phyloP scores from a whole-genome alignment of 2,113 vertebrate species.

The Gymnorhina tibicen region DNA sequence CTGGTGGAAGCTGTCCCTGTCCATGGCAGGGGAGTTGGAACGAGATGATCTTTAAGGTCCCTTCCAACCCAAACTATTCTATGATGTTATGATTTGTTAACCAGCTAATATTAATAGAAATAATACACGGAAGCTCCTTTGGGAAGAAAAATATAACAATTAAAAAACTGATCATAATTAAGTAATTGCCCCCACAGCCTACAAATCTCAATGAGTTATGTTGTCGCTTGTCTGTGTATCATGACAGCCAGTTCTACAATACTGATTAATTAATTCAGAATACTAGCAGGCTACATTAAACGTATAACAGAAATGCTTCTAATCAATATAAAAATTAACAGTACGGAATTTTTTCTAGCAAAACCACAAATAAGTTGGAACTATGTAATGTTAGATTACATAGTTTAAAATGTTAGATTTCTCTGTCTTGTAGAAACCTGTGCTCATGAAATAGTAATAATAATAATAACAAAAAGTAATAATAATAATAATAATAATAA shows the following conservation, averaged over 20 bases:
- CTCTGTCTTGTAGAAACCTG: neutral
- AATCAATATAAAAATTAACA: neutral
- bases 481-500: neutral
- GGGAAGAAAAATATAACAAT: neutral
- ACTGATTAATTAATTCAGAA: neutral
- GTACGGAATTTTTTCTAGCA: neutral
- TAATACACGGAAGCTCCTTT: neutral
- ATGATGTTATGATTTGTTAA: neutral
- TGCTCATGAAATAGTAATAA: neutral
- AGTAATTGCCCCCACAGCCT: neutral
- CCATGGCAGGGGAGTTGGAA: neutral
- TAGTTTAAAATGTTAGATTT: neutral
- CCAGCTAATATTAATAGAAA: neutral
- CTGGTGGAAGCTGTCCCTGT: neutral
- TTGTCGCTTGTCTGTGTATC: neutral
- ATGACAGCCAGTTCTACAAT: neutral
- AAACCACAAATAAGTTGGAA: neutral
- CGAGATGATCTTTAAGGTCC: neutral
- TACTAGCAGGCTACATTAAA: neutral
- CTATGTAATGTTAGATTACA: neutral
- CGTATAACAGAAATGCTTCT: neutral
- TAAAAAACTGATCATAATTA: neutral
- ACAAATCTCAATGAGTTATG: neutral
- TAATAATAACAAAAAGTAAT: neutral
- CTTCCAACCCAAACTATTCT: neutral